Percentiles rank a stretch among this genome's conserved stretches.
Evolutionary conservation across 92 coral and sea anemone genomes (phyloP).

Genomic region (Pocillopora grandis): DNA sequence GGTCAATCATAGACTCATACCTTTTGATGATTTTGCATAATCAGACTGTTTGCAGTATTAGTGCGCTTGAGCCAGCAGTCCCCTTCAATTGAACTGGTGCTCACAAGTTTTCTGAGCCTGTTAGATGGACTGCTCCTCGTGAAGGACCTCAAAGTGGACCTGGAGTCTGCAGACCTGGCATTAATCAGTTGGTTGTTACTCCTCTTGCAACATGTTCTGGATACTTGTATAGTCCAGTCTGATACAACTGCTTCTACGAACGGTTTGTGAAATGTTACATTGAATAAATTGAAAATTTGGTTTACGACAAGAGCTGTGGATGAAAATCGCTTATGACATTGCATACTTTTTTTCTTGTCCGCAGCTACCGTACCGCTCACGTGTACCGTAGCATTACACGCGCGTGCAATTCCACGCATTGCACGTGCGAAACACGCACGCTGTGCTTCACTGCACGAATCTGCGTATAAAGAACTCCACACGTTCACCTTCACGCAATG

Average conservation of each 20-base stretch:
- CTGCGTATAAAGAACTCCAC: too few relatives aligned
- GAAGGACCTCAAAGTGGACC: conserved; percentile 49
- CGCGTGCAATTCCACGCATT: too few relatives aligned
- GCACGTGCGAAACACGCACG: too few relatives aligned
- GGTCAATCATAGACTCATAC: not conserved
- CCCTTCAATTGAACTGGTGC: conserved; percentile 66
- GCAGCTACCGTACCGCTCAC: too few relatives aligned
- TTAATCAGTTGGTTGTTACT: conserved; percentile 90
- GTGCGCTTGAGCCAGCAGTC: conserved; percentile 83
- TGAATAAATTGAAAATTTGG: not conserved
- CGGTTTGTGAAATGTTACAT: conserved; percentile 34
- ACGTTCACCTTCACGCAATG: too few relatives aligned
- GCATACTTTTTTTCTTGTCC: too few relatives aligned
- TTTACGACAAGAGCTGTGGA: not conserved
- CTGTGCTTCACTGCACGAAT: too few relatives aligned
- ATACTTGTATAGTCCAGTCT: conserved; percentile 63
- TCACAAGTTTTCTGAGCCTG: conserved; percentile 77
- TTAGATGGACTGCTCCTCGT: conserved; percentile 68
- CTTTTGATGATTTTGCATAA: not conserved
- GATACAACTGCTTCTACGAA: conserved; percentile 22
- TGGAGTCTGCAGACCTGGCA: conserved; percentile 58
- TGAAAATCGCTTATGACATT: too few relatives aligned
- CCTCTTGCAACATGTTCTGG: conserved; percentile 79
- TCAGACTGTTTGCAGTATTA: conserved; percentile 86
- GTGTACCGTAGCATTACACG: too few relatives aligned